These are phyloP conservation scores for Drosophila asahinai DNA, from an alignment of 1,140 invertebrate species.

Conservation along the genomic window DNA sequence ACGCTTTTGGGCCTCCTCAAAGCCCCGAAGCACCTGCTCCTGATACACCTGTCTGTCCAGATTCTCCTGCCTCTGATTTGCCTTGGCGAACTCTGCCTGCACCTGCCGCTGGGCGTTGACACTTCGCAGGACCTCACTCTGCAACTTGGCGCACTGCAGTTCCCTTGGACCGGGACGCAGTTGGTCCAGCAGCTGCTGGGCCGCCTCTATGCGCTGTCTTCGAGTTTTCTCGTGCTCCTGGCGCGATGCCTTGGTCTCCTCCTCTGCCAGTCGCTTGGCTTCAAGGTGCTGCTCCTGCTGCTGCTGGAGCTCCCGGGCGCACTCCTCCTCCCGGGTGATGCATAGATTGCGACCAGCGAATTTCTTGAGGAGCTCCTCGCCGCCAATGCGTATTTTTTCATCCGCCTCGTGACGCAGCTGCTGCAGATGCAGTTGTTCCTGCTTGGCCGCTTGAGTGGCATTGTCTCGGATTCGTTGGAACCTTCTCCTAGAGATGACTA, in stretches of 20 bases:
- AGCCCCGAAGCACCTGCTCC: slow-evolving; percentile 58
- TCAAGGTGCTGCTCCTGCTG: slow-evolving; percentile 20
- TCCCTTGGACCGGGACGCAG: slow-evolving; percentile 74
- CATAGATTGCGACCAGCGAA: slow-evolving; percentile 60
- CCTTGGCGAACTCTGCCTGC: slow-evolving; percentile 64
- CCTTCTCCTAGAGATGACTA: slow-evolving; percentile 58
- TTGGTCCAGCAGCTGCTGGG: slow-evolving; percentile 69
- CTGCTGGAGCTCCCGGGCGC: slow-evolving; percentile 33
- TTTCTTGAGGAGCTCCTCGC: slow-evolving; percentile 59
- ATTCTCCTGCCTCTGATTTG: slow-evolving; percentile 33
- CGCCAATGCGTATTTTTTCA: slow-evolving; percentile 53
- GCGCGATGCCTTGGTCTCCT: slow-evolving; percentile 33
- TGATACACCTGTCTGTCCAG: slow-evolving; percentile 56
- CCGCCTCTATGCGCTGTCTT: slow-evolving; percentile 62
- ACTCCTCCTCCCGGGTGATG: slow-evolving; percentile 51
- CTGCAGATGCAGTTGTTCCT: slow-evolving; percentile 36
- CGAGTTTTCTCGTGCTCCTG: slow-evolving; percentile 37
- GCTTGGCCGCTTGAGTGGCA: slow-evolving; percentile 39
- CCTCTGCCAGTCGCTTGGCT: slow-evolving; percentile 33
- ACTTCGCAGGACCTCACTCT: slow-evolving; percentile 71
- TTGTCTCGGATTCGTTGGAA: slow-evolving; percentile 50
- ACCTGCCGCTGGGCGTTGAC: slow-evolving; percentile 69
- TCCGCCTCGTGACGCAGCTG: slow-evolving; percentile 38
- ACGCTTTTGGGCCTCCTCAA: slow-evolving; percentile 64
- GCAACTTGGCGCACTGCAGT: slow-evolving; percentile 66